Conservation (phyloP, 2,113 vertebrate genomes). For the Tychaedon coryphoeus region DNA sequence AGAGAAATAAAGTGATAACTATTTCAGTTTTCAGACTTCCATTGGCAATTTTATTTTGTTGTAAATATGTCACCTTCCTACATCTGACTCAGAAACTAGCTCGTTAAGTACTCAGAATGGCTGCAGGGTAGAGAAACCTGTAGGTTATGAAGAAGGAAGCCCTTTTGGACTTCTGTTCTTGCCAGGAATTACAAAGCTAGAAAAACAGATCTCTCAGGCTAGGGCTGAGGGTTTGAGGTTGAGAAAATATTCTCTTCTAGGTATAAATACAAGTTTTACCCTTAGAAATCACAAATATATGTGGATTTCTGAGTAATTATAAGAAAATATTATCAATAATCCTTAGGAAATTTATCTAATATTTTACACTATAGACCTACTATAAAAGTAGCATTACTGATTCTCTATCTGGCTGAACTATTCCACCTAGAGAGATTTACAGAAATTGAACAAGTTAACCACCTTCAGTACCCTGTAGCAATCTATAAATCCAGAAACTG, state of each 20-base stretch:
- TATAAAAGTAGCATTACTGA: background rate
- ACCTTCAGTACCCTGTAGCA: background rate
- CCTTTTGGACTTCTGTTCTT: background rate
- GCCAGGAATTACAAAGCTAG: background rate
- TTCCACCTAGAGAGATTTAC: background rate
- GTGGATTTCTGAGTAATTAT: background rate
- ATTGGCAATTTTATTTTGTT: background rate
- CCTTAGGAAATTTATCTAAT: background rate
- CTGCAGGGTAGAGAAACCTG: background rate
- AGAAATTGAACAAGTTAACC: background rate
- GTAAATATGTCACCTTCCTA: background rate
- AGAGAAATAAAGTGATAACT: background rate
- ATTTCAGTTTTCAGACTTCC: background rate
- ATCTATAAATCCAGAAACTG: background rate
- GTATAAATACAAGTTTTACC: background rate
- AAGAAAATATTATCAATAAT: background rate
- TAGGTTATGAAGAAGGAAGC: background rate
- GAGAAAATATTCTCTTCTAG: background rate
- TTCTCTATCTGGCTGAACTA: background rate
- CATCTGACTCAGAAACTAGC: background rate
- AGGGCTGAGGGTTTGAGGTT: background rate
- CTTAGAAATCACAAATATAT: background rate
- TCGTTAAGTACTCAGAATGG: background rate
- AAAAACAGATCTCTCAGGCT: background rate
- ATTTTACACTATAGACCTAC: background rate